Conservation (phyloP, 2,888 invertebrate species). For the Spicauda simplicius region DNA sequence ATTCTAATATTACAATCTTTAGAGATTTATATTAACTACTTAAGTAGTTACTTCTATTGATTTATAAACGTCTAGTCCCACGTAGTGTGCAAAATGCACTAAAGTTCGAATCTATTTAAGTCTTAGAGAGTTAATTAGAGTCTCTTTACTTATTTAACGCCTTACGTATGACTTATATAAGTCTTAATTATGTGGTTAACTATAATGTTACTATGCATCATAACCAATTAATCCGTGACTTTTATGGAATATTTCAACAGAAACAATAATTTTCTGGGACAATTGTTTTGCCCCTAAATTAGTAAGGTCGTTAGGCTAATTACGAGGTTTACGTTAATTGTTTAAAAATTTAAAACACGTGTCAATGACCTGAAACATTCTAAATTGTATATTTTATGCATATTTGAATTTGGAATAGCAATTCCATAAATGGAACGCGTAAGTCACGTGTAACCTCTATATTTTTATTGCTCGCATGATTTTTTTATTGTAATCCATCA, state of each 20-base stretch:
- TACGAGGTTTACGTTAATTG: not conserved
- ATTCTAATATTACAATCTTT: too few species aligned
- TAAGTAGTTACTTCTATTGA: too few species aligned
- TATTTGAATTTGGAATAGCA: not conserved
- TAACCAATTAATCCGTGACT: not conserved
- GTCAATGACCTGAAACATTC: not conserved
- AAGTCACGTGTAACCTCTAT: not conserved
- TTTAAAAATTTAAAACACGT: not conserved
- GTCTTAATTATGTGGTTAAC: too few species aligned
- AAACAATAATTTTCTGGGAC: not conserved
- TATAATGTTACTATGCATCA: not conserved
- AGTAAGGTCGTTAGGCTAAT: not conserved
- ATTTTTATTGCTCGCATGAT: too few species aligned
- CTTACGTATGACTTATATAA: too few species aligned
- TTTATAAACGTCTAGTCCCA: too few species aligned
- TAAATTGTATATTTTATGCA: not conserved
- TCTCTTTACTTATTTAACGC: too few species aligned
- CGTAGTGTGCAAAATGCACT: too few species aligned
- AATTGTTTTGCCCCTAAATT: constrained; percentile 2
- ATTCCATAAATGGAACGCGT: not conserved
- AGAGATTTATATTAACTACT: too few species aligned
- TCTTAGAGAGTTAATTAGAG: too few species aligned
- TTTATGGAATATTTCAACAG: not conserved
- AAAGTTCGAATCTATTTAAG: too few species aligned
- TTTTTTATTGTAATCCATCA: too few species aligned